Percentiles rank a stretch among this genome's conserved stretches.
phyloP scores from a whole-genome alignment of 1,140 invertebrate species.

The Diorhabda sublineata region DNA sequence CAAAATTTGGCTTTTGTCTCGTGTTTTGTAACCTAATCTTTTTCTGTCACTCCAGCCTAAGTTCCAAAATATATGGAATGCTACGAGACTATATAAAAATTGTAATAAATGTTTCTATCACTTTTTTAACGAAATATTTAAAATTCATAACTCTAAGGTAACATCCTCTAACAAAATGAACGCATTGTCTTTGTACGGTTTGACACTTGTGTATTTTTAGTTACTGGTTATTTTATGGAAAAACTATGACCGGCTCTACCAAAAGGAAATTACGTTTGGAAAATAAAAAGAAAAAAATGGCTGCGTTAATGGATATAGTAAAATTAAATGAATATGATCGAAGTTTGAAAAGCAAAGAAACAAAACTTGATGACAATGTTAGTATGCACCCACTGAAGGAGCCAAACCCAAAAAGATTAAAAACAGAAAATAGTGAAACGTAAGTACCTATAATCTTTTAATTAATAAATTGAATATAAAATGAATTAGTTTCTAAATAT shows the following conservation, averaged over 20 bases:
- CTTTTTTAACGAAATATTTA: slow-evolving; percentile 17
- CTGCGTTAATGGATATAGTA: slow-evolving; percentile 57
- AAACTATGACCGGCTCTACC: slow-evolving; percentile 48
- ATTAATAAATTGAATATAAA: no score
- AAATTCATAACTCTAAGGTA: slow-evolving; percentile 19
- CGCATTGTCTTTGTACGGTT: not conserved
- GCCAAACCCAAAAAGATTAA: slow-evolving; percentile 38
- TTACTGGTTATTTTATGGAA: slow-evolving; percentile 25
- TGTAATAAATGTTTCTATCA: slow-evolving; percentile 17
- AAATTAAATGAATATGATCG: slow-evolving; percentile 59
- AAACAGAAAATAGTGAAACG: slow-evolving; percentile 27
- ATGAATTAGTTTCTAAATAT: no score
- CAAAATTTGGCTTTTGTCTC: slow-evolving; percentile 6
- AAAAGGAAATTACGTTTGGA: slow-evolving; percentile 49
- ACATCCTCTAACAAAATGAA: not conserved
- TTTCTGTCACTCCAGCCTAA: slow-evolving; percentile 10
- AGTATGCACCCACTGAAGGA: slow-evolving; percentile 26
- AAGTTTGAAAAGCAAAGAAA: slow-evolving; percentile 30
- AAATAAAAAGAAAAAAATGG: slow-evolving; percentile 61
- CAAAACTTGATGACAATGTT: slow-evolving; percentile 16
- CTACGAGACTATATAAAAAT: slow-evolving; percentile 21
- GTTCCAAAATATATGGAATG: slow-evolving; percentile 18
- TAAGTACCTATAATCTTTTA: slow-evolving; percentile 7
- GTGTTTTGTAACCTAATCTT: slow-evolving; percentile 18
- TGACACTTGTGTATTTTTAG: slow-evolving; percentile 17